Conservation (phyloP, 2,113 vertebrate species). For the Poecilia latipinna region DNA sequence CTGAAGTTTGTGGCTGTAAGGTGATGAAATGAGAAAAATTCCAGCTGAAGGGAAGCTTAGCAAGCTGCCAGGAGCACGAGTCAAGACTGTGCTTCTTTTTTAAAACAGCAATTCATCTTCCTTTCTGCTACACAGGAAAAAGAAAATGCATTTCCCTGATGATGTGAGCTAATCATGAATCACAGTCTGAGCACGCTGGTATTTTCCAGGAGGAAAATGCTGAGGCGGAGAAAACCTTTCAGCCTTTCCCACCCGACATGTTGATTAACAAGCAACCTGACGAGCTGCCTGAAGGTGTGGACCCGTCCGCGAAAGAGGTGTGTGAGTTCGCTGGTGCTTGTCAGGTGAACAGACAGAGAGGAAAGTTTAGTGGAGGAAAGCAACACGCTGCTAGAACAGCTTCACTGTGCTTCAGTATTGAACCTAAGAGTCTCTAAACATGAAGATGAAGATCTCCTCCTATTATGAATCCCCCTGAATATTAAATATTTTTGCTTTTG, state of each 20-base stretch:
- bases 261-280: slow-evolving; percentile 76
- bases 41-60: not conserved
- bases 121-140: not conserved
- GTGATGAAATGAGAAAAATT: too few species aligned
- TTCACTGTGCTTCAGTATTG: not conserved
- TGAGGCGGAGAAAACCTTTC: slow-evolving; percentile 17
- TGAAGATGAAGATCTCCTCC: not conserved
- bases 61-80: not conserved
- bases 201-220: slow-evolving; percentile 47
- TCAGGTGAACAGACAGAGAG: not conserved
- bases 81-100: not conserved
- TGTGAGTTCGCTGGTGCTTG: slow-evolving; percentile 2
- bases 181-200: not conserved
- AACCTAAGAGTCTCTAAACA: not conserved
- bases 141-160: not conserved
- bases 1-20: too few species aligned
- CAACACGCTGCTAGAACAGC: not conserved
- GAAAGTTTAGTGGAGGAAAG: not conserved
- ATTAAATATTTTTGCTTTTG: not conserved
- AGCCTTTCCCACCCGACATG: slow-evolving; percentile 72
- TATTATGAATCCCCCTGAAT: not conserved
- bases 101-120: not conserved
- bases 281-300: slow-evolving; percentile 84
- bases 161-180: not conserved
- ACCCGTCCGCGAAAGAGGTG: slow-evolving; percentile 86